A percentile compares a stretch with the other conserved stretches of the same genome.
Evolutionary conservation across 2,113 vertebrate species (phyloP).

Genomic region (Megaceryle torquata): DNA sequence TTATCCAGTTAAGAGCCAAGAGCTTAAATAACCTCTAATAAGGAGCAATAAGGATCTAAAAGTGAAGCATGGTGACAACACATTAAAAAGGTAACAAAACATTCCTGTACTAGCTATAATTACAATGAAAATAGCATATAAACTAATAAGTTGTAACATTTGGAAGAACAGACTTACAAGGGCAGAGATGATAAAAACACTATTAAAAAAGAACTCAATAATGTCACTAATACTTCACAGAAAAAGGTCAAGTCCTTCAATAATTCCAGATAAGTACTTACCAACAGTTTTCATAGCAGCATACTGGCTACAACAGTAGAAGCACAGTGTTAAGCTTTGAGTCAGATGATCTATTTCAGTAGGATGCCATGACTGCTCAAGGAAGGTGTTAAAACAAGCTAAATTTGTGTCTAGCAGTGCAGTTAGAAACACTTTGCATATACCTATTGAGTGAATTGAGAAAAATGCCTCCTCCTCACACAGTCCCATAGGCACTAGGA

Average conservation of each 20-base stretch:
- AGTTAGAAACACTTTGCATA: background rate
- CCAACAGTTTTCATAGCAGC: background rate
- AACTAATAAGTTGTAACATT: conserved; percentile 37
- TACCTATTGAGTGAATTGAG: background rate
- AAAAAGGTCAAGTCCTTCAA: conserved; percentile 27
- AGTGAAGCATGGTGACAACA: background rate
- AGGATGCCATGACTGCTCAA: background rate
- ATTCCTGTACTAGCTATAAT: background rate
- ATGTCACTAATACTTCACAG: background rate
- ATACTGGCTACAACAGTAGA: background rate
- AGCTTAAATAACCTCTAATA: conserved; percentile 7
- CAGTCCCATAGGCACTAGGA: background rate
- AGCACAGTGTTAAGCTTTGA: background rate
- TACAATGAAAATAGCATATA: background rate
- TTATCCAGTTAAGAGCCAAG: background rate
- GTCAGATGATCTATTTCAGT: background rate
- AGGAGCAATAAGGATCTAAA: conserved; percentile 34
- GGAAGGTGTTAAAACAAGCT: background rate
- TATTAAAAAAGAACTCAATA: background rate
- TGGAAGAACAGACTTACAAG: conserved; percentile 2
- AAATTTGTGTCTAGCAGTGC: background rate
- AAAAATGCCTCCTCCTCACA: background rate
- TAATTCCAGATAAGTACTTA: background rate
- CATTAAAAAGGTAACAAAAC: conserved; percentile 14
- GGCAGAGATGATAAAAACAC: conserved; percentile 37